Evolutionary conservation across 92 coral and sea anemone genomes (phyloP).

Genomic region (Siderastrea siderea): DNA sequence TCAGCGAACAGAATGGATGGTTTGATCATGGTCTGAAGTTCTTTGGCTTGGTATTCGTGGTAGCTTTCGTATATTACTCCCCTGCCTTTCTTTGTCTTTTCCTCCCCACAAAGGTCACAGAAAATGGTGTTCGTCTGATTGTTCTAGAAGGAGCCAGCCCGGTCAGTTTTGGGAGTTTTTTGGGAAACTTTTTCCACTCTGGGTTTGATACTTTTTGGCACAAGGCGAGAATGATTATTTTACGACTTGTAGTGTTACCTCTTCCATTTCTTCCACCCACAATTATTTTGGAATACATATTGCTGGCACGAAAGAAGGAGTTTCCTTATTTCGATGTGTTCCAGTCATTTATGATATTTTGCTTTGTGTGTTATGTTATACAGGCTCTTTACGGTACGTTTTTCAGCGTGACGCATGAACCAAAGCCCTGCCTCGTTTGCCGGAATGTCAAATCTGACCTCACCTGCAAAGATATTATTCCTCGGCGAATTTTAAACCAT

Average conservation of each 20-base stretch:
- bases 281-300: too few species aligned
- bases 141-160: conserved; percentile 1
- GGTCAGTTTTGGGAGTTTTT: neutral
- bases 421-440: neutral
- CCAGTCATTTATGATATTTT: neutral
- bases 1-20: too few species aligned
- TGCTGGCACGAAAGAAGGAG: neutral
- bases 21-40: neutral
- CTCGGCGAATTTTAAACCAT: neutral
- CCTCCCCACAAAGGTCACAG: neutral
- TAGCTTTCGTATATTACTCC: neutral
- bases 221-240: neutral
- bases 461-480: neutral
- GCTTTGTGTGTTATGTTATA: neutral
- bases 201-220: neutral
- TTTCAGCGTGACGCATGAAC: neutral
- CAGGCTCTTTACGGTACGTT: neutral
- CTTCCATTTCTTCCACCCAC: neutral
- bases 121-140: conserved; percentile 2
- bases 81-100: neutral
- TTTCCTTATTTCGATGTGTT: too few species aligned
- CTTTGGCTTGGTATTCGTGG: neutral
- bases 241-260: neutral
- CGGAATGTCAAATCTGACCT: neutral
- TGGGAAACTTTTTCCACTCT: neutral